A percentile compares a stretch with the other conserved stretches of the same genome.
Evolutionary conservation across 2,888 invertebrate genomes (phyloP).

Genomic region (Eupsilia transversa): DNA sequence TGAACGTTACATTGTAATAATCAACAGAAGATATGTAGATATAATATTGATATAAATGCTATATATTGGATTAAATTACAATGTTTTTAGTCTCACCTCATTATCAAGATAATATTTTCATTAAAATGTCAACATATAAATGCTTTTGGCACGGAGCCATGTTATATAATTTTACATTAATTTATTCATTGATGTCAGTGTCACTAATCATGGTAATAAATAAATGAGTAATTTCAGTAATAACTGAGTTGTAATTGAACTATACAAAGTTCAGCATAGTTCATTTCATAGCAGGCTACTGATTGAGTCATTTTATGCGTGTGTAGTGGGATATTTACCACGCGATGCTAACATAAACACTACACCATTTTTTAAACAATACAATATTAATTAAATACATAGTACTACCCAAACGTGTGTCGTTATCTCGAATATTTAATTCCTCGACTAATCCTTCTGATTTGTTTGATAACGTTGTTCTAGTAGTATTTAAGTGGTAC

Average conservation of each 20-base stretch:
- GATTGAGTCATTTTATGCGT: slow-evolving; percentile 17
- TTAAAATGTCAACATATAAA: slow-evolving; percentile 43
- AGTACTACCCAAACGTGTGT: slow-evolving; percentile 15
- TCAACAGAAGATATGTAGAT: slow-evolving; percentile 24
- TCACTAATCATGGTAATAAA: neutral
- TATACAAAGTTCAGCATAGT: slow-evolving; percentile 11
- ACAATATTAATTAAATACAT: slow-evolving; percentile 42
- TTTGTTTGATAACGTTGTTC: slow-evolving; percentile 51
- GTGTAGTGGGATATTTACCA: slow-evolving; percentile 15
- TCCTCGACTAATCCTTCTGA: slow-evolving; percentile 53
- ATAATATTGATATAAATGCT: slow-evolving; percentile 32
- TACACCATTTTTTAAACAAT: neutral
- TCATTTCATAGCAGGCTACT: slow-evolving; percentile 9
- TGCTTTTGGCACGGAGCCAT: slow-evolving; percentile 17
- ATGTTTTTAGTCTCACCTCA: slow-evolving; percentile 37
- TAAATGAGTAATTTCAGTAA: slow-evolving; percentile 9
- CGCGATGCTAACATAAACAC: neutral
- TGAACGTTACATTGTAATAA: slow-evolving; percentile 47
- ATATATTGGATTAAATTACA: slow-evolving; percentile 43
- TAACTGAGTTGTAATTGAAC: slow-evolving; percentile 15
- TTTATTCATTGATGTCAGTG: slow-evolving; percentile 6
- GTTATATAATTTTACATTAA: slow-evolving; percentile 32
- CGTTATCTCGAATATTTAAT: slow-evolving; percentile 57
- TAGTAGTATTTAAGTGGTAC: slow-evolving; percentile 31
- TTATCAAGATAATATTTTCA: slow-evolving; percentile 47